Conservation (phyloP, 1,140 invertebrate genomes). For the Anoplophora glabripennis region DNA sequence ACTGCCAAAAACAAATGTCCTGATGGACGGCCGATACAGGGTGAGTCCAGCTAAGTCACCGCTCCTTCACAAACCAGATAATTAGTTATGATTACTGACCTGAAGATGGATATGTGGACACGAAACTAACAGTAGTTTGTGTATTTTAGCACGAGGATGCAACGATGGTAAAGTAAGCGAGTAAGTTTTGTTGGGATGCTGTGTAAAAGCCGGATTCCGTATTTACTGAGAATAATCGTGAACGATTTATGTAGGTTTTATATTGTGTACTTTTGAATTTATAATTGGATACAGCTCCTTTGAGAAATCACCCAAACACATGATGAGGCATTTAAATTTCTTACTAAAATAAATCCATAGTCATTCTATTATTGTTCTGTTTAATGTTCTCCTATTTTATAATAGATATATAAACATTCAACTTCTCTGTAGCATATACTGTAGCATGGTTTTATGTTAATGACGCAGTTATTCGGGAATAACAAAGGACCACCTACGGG, state of each 20-base stretch:
- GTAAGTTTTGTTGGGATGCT: constrained; percentile 3
- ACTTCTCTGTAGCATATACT: constrained; percentile 15
- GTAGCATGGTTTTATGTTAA: constrained; percentile 13
- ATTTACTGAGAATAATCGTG: too few relatives aligned
- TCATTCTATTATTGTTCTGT: constrained; percentile 26
- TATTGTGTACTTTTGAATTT: constrained; percentile 24
- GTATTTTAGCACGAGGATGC: too few relatives aligned
- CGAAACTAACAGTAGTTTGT: too few relatives aligned
- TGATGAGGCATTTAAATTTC: constrained; percentile 19
- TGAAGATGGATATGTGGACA: not conserved
- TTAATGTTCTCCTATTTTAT: constrained; percentile 26
- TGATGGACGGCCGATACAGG: too few relatives aligned
- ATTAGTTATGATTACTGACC: not conserved
- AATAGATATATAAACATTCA: constrained; percentile 24
- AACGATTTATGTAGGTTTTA: constrained; percentile 22
- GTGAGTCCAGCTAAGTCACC: not conserved
- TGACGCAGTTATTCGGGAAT: constrained; percentile 5
- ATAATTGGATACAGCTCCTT: constrained; percentile 24
- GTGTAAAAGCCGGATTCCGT: constrained; percentile 4
- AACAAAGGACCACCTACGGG: constrained; percentile 2
- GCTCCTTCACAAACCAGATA: not conserved
- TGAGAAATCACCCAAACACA: constrained; percentile 20
- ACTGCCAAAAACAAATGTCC: too few relatives aligned
- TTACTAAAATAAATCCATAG: constrained; percentile 23
- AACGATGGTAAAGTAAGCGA: too few relatives aligned